phyloP scores from a whole-genome alignment of 2,113 vertebrate genomes.

The Ia io region DNA sequence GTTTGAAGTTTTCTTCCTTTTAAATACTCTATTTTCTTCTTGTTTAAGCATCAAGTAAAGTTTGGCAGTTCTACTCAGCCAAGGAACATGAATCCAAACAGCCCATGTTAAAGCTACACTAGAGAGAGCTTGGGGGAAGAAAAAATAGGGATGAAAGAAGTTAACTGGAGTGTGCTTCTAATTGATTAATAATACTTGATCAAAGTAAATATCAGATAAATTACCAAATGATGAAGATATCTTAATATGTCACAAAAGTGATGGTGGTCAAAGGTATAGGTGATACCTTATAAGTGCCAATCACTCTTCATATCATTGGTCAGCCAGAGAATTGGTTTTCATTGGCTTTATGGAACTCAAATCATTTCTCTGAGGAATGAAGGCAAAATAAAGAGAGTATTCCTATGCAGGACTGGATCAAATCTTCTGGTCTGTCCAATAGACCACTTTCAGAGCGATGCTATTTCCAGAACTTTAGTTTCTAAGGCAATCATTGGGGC shows the following conservation, averaged over 20 bases:
- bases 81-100: constrained; percentile 8
- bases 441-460: neutral
- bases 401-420: neutral
- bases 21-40: neutral
- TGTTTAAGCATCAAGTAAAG: neutral
- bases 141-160: neutral
- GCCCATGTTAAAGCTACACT: neutral
- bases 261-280: neutral
- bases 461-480: neutral
- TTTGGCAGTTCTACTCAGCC: neutral
- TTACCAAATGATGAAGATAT: neutral
- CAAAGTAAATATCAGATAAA: neutral
- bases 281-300: neutral
- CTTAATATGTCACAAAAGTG: neutral
- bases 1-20: neutral
- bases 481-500: neutral
- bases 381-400: neutral
- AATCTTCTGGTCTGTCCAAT: neutral
- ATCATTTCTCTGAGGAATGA: neutral
- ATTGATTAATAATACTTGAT: neutral
- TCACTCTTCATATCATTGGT: neutral
- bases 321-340: neutral
- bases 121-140: neutral
- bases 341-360: neutral
- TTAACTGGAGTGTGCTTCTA: neutral